Base-by-base conservation (phyloP, 2,797 vertebrate species). In the Parambassis ranga region DNA sequence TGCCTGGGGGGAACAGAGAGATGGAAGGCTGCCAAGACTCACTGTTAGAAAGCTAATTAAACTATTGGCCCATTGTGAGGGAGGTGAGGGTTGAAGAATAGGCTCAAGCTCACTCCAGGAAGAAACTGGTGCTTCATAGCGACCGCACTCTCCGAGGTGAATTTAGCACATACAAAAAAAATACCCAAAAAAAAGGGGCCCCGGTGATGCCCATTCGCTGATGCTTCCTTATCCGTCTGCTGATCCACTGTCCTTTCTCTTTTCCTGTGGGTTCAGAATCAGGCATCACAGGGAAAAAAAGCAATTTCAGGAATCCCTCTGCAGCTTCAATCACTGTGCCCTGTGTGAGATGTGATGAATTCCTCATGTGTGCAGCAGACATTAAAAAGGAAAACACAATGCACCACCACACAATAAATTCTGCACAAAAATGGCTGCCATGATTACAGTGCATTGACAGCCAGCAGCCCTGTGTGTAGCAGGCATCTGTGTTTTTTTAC, bases 41-140 rank as follows among this genome's bases (percentile, higher is more conserved):
- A 10, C 67, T 74, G 84, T 72, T 84, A 63, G 60, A 75, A 84
- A 79, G 70, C 80, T 90, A 87, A 91, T 92, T 90, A 90, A 87
- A 88, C 76, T 63, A 79, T 75, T 75, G 82, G 75, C 73, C 79
- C 56, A 74, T 79, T 81, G 70, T 78, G 77, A 77, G 46, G 55
- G 35, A 65, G 72, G 71, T 77, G 59, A 71, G 66, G 66, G 75
- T 55, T 69, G 65, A 78, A 81, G 69, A 80, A 80, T 56, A 48
- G 60, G 66, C 65, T 65, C 30, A 16, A 63, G 52, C 75, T 79
- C 64, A 11, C 82, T 61, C 59, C 62, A 62, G 77, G 82, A 85
- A 59, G 65, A 43, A 35, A 60, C 71, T 58, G 62, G 14, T 50
- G 53, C 59, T 68, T 53, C 52, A 56, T 37, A 68, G 43, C 14